A percentile compares a stretch with the other conserved stretches of the same genome.
phyloP scores from a whole-genome alignment of 2,888 invertebrate species.

The Eilema griseolum region DNA sequence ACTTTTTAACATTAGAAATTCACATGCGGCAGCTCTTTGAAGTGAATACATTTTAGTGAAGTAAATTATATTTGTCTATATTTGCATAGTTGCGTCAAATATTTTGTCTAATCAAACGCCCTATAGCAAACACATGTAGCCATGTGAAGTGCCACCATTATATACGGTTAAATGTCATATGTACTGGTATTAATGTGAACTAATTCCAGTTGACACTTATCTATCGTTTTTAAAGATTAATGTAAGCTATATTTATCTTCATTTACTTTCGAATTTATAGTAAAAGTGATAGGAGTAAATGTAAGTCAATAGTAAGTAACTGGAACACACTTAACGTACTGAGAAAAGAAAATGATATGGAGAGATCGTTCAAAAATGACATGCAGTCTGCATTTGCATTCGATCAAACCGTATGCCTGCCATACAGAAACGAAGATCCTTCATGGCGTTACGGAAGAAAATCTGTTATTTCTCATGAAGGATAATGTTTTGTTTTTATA shows the following conservation, averaged over 20 bases:
- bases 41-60: too few relatives aligned
- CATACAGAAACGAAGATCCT: too few relatives aligned
- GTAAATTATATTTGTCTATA: too few relatives aligned
- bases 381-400: background rate
- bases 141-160: too few relatives aligned
- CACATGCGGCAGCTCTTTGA: too few relatives aligned
- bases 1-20: too few relatives aligned
- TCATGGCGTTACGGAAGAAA: background rate
- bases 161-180: conserved; percentile 66
- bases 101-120: too few relatives aligned
- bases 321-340: background rate
- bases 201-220: conserved; percentile 38
- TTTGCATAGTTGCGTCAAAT: too few relatives aligned
- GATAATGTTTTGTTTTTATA: too few relatives aligned
- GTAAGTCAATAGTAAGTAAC: background rate
- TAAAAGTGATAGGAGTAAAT: background rate
- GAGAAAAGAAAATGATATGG: background rate
- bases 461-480: too few relatives aligned
- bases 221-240: conserved; percentile 14
- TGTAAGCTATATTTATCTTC: background rate
- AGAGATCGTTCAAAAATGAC: background rate
- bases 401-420: too few relatives aligned
- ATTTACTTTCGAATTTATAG: background rate
- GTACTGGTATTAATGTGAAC: conserved; percentile 56
- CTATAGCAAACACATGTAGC: too few relatives aligned